These are phyloP conservation scores for Trilocha varians DNA, from an alignment of 2,888 invertebrate species.

Conservation along the genomic window DNA sequence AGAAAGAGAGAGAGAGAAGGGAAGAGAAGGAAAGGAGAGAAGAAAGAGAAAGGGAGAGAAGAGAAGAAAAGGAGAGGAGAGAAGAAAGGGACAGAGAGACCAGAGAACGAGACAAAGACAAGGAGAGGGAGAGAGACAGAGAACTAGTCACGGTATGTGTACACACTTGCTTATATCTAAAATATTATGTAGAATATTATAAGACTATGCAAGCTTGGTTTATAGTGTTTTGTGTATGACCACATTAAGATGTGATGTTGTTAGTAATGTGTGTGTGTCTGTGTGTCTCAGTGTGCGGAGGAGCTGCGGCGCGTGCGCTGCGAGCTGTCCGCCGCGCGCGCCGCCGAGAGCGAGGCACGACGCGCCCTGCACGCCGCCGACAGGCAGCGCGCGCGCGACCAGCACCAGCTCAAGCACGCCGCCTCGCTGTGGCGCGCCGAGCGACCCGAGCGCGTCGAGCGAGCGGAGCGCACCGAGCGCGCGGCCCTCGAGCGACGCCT, in stretches of 20 bases:
- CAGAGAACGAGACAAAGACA: constrained; percentile 44
- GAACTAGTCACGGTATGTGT: constrained; percentile 40
- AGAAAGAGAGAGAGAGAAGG: constrained; percentile 44
- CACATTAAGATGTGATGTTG: too few species aligned
- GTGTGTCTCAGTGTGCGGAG: constrained; percentile 64
- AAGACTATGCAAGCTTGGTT: too few species aligned
- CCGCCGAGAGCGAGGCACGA: constrained; percentile 84
- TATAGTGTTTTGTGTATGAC: too few species aligned
- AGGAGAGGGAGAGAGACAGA: constrained; percentile 32
- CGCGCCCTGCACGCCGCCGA: constrained; percentile 55
- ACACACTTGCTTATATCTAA: too few species aligned
- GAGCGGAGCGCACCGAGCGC: constrained; percentile 82
- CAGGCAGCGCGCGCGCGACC: constrained; percentile 70
- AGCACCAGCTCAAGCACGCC: constrained; percentile 85
- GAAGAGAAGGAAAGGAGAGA: constrained; percentile 27
- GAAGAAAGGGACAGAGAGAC: constrained; percentile 11
- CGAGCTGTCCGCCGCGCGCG: constrained; percentile 68
- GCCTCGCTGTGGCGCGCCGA: constrained; percentile 90
- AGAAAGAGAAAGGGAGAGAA: constrained; percentile 38
- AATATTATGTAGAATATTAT: too few species aligned
- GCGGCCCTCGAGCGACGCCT: constrained; percentile 88
- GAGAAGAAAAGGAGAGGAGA: constrained; percentile 15
- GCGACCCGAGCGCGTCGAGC: too few species aligned
- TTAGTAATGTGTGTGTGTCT: constrained; percentile 3
- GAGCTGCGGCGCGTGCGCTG: constrained; percentile 39